Base-by-base conservation (phyloP, 2,113 vertebrate species). In the Podilymbus podiceps region DNA sequence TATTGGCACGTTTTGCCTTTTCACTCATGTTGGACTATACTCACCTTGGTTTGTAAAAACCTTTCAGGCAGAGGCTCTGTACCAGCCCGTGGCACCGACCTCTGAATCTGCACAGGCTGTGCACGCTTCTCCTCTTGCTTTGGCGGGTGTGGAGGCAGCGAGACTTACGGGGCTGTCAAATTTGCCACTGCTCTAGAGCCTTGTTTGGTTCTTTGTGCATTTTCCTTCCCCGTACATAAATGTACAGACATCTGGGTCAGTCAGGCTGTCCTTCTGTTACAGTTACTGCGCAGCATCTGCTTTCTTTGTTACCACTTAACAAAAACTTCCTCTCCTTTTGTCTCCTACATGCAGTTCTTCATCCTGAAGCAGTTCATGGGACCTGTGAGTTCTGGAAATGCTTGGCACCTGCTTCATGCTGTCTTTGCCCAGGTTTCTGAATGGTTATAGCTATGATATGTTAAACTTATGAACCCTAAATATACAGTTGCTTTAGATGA, bases 1-100 rank as follows among this genome's bases (percentile, higher is more conserved):
- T 24, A 25, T 23, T 33, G 31, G 18, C 47, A 18, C 17, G 1
- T 40, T 60, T 40, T 77, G 64, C 24, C 44, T 62, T 60, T 53
- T 58, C 59, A 13, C 30, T 69, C 0, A 0, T 0, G 3, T 60
- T 73, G 19, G 24, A 33, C 49, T 22, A 1, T 12, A 1, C 46
- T 33, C 6, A 0, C 33, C 50, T 52, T 16, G 38, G 53, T 53
- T 67, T 67, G 83, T 15, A n/a, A 49, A 62, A 49, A 23, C 31
- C 64, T 38, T 33, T 44, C 9, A 7, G 40, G 7, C 24, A 11
- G 35, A 78, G 58, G 27, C 76, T 55, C 35, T 5, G 55, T 21
- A 30, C 59, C 59, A 44, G 59, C 31, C 56, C 28, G 24, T 27
- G n/a, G 21, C 50, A 15, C 55, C 44, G 33, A 50, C 44, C 63